Evolutionary conservation across 2,797 vertebrate genomes (phyloP).

Genomic region (Neostethus bicornis): DNA sequence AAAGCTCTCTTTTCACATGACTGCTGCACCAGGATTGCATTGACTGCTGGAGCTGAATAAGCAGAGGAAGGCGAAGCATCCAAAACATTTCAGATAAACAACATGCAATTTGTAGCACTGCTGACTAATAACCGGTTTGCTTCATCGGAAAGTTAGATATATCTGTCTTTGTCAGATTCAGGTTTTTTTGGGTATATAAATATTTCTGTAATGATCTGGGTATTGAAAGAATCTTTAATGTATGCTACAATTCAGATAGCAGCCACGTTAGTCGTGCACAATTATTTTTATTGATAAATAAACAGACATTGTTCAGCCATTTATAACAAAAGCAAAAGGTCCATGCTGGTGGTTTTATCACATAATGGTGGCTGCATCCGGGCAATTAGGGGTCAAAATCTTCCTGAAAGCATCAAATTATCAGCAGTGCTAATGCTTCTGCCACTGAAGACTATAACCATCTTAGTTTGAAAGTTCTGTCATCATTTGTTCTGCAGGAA

Average conservation of each 20-base stretch:
- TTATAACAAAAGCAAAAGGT: not conserved
- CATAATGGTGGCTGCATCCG: not conserved
- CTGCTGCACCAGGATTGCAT: not conserved
- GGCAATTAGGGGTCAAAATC: not conserved
- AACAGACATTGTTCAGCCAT: not conserved
- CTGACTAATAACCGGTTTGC: not conserved
- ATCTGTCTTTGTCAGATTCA: not conserved
- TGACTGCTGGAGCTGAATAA: not conserved
- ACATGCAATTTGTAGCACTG: not conserved
- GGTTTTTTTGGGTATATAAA: too few species aligned
- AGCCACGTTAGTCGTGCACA: not conserved
- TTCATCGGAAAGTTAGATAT: not conserved
- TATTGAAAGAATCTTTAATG: not conserved
- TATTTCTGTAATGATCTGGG: not conserved
- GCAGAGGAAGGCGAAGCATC: slow-evolving; percentile 14
- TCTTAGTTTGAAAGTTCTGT: slow-evolving; percentile 23
- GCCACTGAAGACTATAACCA: slow-evolving; percentile 9
- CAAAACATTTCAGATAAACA: slow-evolving; percentile 9
- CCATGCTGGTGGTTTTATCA: slow-evolving; percentile 6
- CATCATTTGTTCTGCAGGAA: slow-evolving; percentile 35
- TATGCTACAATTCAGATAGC: slow-evolving; percentile 12
- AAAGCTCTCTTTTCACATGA: not conserved
- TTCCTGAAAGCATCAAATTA: slow-evolving; percentile 18
- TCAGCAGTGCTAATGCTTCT: slow-evolving; percentile 24
- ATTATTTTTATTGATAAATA: slow-evolving; percentile 19